These are phyloP conservation scores for Alligator sinensis DNA, from an alignment of 2,113 vertebrate species.

Conservation along the genomic window DNA sequence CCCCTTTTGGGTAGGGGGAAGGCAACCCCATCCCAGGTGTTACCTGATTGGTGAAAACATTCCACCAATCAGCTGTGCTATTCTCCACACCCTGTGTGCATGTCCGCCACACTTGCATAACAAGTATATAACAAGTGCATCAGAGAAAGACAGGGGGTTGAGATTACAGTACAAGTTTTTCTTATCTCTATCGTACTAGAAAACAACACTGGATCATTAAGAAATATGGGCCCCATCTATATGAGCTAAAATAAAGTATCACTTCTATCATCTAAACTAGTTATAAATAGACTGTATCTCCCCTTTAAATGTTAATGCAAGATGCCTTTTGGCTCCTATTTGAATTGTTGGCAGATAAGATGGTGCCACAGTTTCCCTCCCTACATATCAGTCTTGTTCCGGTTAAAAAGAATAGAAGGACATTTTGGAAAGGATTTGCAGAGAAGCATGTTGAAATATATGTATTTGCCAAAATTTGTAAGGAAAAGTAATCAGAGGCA, in stretches of 20 bases:
- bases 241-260: conserved; percentile 3
- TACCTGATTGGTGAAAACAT: too few species aligned
- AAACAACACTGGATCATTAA: background rate
- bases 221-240: background rate
- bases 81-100: too few species aligned
- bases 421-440: conserved; percentile 35
- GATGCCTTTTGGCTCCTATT: conserved; percentile 31
- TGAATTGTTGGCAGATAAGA: conserved; percentile 18
- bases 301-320: conserved; percentile 43
- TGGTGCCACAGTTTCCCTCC: conserved; percentile 58
- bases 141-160: conserved; percentile 25
- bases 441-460: background rate
- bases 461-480: conserved; percentile 38
- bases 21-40: too few species aligned
- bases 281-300: conserved; percentile 39
- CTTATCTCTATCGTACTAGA: conserved; percentile 5
- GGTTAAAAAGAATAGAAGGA: conserved; percentile 49
- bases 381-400: conserved; percentile 44
- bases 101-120: too few species aligned
- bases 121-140: too few species aligned
- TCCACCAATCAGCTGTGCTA: too few species aligned
- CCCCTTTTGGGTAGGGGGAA: too few species aligned
- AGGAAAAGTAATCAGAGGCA: background rate
- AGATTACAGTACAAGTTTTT: background rate
- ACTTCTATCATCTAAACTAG: background rate